These are phyloP conservation scores for Philaethria dido DNA, from an alignment of 2,888 invertebrate genomes.

Conservation along the genomic window DNA sequence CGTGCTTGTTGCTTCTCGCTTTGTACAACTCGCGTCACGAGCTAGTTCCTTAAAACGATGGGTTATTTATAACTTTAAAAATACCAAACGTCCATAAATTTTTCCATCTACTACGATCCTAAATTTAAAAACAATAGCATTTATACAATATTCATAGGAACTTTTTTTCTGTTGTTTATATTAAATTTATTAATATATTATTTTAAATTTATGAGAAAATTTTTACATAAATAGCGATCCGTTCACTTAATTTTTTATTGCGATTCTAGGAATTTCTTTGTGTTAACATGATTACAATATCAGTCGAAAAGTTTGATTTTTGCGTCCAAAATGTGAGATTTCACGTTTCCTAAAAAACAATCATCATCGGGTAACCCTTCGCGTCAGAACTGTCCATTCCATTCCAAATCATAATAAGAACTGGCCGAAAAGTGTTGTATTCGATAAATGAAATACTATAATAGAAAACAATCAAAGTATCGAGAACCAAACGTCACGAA, in stretches of 20 bases:
- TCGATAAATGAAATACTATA: conserved; percentile 60
- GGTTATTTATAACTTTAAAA: conserved; percentile 80
- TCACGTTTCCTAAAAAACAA: conserved; percentile 79
- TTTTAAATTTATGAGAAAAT: conserved; percentile 72
- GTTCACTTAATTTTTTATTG: conserved; percentile 71
- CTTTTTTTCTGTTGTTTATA: conserved; percentile 82
- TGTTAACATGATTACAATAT: conserved; percentile 55
- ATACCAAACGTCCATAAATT: conserved; percentile 82
- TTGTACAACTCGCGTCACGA: conserved; percentile 72
- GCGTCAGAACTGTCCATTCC: conserved; percentile 67
- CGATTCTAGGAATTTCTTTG: conserved; percentile 57
- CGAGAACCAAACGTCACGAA: conserved; percentile 64
- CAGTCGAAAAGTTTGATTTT: conserved; percentile 55
- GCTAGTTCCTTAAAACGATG: conserved; percentile 73
- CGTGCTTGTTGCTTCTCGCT: conserved; percentile 79
- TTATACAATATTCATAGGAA: conserved; percentile 84
- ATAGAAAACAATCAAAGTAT: conserved; percentile 56
- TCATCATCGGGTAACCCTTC: conserved; percentile 69
- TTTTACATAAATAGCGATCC: conserved; percentile 84
- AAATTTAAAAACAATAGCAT: conserved; percentile 83
- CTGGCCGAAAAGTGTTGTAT: conserved; percentile 77
- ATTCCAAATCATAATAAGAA: conserved; percentile 68
- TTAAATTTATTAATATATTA: conserved; percentile 82
- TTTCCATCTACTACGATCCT: conserved; percentile 82
- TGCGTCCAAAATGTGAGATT: conserved; percentile 54